Evolutionary conservation across 2,797 vertebrate genomes (phyloP).

Genomic region (Lagodon rhomboides): DNA sequence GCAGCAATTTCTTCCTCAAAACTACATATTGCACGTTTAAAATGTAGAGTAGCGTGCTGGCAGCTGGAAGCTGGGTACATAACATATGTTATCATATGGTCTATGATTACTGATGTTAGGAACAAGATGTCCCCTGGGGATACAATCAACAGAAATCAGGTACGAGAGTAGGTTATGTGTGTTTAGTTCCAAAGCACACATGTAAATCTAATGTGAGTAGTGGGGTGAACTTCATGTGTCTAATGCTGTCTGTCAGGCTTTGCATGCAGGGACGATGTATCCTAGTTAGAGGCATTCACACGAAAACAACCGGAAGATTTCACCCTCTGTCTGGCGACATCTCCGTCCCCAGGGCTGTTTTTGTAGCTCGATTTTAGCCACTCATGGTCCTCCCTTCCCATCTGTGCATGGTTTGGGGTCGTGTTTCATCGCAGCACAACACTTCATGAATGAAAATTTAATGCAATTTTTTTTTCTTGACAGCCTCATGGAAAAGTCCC

Average conservation of each 20-base stretch:
- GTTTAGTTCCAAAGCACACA: conserved; percentile 8
- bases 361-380: conserved; percentile 6
- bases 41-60: neutral
- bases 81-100: too few species aligned
- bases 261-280: conserved; percentile 29
- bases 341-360: conserved; percentile 9
- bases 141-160: conserved; percentile 9
- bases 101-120: conserved; percentile 40
- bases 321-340: conserved; percentile 4
- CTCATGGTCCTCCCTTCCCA: conserved; percentile 17
- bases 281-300: conserved; percentile 12
- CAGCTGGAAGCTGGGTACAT: conserved; percentile 17
- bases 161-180: neutral
- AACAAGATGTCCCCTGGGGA: conserved; percentile 11
- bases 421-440: conserved; percentile 27
- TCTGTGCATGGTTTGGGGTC: conserved; percentile 36
- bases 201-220: neutral
- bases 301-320: conserved; percentile 1
- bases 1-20: too few species aligned
- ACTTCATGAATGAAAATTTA: conserved; percentile 35
- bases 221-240: conserved; percentile 15
- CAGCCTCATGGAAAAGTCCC: conserved; percentile 1
- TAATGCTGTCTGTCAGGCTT: neutral
- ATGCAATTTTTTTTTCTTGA: conserved; percentile 40
- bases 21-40: too few species aligned